Percentiles rank a stretch among this genome's conserved stretches.
Evolutionary conservation across 1,140 invertebrate genomes (phyloP).

Genomic region (Helicoverpa zea): DNA sequence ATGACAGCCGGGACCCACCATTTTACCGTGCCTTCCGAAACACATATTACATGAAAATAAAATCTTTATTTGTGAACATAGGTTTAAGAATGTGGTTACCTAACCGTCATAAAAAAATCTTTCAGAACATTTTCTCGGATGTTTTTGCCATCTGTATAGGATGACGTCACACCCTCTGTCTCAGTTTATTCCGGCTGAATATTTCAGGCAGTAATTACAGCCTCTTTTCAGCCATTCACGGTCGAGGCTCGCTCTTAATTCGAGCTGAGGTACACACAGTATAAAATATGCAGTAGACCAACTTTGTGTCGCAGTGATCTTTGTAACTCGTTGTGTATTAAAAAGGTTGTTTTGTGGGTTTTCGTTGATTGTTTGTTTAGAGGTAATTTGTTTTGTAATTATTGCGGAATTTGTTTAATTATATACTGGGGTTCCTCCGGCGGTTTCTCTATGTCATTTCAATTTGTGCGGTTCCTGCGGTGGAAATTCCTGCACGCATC

Average conservation of each 20-base stretch:
- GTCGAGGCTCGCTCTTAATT: slow-evolving; percentile 63
- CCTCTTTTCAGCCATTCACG: slow-evolving; percentile 65
- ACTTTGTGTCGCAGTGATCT: slow-evolving; percentile 3
- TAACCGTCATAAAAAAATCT: background rate
- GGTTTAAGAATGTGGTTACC: no score
- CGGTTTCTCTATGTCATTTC: no score
- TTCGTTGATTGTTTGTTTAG: background rate
- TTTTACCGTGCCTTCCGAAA: no score
- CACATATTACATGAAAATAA: no score
- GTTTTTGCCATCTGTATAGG: slow-evolving; percentile 54
- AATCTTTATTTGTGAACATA: no score
- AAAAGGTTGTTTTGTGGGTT: background rate
- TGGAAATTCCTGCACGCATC: no score
- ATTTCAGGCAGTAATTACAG: slow-evolving; percentile 76
- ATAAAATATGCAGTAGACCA: slow-evolving; percentile 38
- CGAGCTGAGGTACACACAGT: slow-evolving; percentile 47
- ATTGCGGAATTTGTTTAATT: background rate
- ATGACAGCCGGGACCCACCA: no score
- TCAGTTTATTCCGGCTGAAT: slow-evolving; percentile 70
- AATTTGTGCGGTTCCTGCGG: no score
- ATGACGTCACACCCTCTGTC: slow-evolving; percentile 64
- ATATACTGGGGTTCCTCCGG: no score
- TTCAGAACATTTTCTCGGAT: background rate
- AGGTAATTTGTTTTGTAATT: background rate
- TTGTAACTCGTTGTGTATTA: background rate